A percentile compares a stretch with the other conserved stretches of the same genome.
Conservation (phyloP, 2,797 vertebrate species). For the Pempheris klunzingeri region DNA sequence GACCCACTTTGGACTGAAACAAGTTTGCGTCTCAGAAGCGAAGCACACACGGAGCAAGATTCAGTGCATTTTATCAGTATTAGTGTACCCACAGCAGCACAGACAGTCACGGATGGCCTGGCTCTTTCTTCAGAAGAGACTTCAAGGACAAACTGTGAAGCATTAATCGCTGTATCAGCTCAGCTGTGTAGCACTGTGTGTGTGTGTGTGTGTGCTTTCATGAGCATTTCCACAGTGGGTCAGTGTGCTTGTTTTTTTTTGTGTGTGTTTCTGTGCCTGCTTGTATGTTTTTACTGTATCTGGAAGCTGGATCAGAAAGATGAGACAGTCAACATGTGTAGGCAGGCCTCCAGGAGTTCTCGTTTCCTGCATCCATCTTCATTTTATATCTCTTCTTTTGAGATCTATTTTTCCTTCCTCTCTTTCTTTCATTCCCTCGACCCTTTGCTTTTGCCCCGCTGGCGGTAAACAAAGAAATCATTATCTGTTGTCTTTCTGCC, state of each 20-base stretch:
- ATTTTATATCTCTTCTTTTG: constrained; percentile 40
- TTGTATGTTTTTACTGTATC: not conserved
- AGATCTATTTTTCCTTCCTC: constrained; percentile 18
- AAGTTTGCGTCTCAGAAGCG: constrained; percentile 29
- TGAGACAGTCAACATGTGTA: constrained; percentile 25
- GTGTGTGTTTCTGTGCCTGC: not conserved
- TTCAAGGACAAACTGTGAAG: constrained; percentile 68
- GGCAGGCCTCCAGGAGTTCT: constrained; percentile 30
- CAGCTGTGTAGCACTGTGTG: constrained; percentile 22
- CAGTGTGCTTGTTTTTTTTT: constrained; percentile 15
- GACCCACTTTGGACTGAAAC: constrained; percentile 45
- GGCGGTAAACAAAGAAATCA: constrained; percentile 60
- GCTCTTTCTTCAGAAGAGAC: constrained; percentile 49
- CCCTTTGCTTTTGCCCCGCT: constrained; percentile 21
- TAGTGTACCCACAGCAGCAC: constrained; percentile 29
- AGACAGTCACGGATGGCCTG: constrained; percentile 55
- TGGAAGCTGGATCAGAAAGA: constrained; percentile 30
- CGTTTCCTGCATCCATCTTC: constrained; percentile 37
- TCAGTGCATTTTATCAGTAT: constrained; percentile 40
- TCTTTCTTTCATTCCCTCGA: constrained; percentile 26
- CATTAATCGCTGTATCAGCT: constrained; percentile 43
- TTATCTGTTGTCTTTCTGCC: constrained; percentile 48
- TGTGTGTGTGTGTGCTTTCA: constrained; percentile 23
- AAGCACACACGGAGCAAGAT: constrained; percentile 25
- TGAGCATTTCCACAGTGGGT: constrained; percentile 15